These are phyloP conservation scores for Sebastes variabilis DNA, from an alignment of 2,797 vertebrate species.

Conservation along the genomic window DNA sequence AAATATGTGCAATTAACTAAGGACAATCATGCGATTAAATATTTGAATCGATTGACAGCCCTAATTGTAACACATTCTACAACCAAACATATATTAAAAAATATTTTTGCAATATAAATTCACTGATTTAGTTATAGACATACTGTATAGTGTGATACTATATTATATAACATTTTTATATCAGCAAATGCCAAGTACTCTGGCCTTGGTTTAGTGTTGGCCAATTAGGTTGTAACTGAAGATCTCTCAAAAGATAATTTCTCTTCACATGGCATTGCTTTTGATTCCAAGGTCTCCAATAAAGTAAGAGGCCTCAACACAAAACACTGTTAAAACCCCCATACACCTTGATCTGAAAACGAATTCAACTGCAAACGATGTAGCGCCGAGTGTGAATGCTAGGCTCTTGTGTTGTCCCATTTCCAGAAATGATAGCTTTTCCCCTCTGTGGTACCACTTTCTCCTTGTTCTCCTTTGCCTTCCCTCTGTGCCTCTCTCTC, in stretches of 20 bases:
- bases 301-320: neutral
- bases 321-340: neutral
- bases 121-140: neutral
- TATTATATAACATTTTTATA: neutral
- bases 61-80: neutral
- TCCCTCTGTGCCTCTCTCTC: slow-evolving; percentile 11
- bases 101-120: neutral
- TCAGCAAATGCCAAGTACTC: neutral
- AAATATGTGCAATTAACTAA: too few species aligned
- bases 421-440: slow-evolving; percentile 34
- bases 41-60: too few species aligned
- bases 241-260: neutral
- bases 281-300: neutral
- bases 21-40: too few species aligned
- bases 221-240: neutral
- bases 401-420: neutral
- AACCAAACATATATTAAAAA: neutral
- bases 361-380: slow-evolving; percentile 14
- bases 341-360: neutral
- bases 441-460: slow-evolving; percentile 52
- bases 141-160: neutral
- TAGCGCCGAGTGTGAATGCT: neutral
- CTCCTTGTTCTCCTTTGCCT: slow-evolving; percentile 65
- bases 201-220: neutral
- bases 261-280: neutral